A percentile compares a stretch with the other conserved stretches of the same genome.
These are phyloP conservation scores for Temnothorax rugatulus DNA, from an alignment of 2,888 invertebrate genomes.

Conservation along the genomic window DNA sequence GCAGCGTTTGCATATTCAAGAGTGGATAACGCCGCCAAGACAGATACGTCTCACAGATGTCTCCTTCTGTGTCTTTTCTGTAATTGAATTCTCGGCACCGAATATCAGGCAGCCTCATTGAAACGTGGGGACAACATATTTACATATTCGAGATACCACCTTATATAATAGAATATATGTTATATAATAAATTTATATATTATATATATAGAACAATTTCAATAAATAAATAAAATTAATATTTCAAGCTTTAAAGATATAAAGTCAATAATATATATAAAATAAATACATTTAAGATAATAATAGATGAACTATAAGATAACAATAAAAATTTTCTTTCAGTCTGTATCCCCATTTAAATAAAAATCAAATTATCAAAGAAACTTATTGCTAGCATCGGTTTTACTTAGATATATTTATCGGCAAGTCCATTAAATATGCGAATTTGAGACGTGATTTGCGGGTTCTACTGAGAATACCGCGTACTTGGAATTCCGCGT, in stretches of 20 bases:
- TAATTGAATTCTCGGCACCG: constrained; percentile 44
- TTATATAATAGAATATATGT: not conserved
- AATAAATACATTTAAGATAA: not conserved
- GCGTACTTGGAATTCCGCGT: constrained; percentile 20
- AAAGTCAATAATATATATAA: not conserved
- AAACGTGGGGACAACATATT: constrained; percentile 10
- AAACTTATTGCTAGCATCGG: not conserved
- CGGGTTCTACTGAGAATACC: constrained; percentile 1
- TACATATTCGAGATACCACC: not conserved
- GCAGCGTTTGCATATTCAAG: constrained; percentile 73
- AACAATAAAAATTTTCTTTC: not conserved
- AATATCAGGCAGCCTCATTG: constrained; percentile 25
- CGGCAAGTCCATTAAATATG: not conserved
- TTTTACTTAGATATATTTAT: not conserved
- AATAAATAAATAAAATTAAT: not conserved
- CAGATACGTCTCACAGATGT: constrained; percentile 61
- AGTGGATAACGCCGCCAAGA: constrained; percentile 59
- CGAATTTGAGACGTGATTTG: not conserved
- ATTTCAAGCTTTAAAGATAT: not conserved
- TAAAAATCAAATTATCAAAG: not conserved
- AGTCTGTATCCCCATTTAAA: not conserved
- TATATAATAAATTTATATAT: not conserved
- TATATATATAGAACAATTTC: not conserved
- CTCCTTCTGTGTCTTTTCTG: constrained; percentile 33
- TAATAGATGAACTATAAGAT: constrained; percentile 10